A percentile compares a stretch with the other conserved stretches of the same genome.
Conservation (phyloP, 2,113 vertebrate species). For the Rhipidura dahli region DNA sequence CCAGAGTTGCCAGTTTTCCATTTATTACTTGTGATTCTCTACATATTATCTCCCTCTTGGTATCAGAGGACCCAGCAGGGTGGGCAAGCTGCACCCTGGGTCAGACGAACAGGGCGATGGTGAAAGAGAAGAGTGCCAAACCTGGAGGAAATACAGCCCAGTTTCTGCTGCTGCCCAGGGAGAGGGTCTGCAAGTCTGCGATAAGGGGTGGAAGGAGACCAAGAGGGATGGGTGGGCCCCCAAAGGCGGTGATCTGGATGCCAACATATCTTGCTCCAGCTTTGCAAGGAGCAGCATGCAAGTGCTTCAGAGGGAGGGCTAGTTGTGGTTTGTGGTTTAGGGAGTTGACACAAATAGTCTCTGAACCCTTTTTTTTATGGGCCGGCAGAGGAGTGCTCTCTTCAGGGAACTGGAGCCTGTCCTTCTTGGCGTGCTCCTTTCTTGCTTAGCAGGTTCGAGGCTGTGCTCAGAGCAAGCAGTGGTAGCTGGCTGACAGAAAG, state of each 20-base stretch:
- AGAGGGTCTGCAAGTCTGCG: neutral
- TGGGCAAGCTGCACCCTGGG: neutral
- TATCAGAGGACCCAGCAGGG: neutral
- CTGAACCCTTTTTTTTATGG: conserved; percentile 23
- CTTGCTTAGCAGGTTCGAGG: conserved; percentile 4
- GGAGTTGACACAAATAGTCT: conserved; percentile 42
- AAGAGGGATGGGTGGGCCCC: conserved; percentile 44
- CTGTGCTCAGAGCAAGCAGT: neutral
- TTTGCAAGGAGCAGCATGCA: conserved; percentile 25
- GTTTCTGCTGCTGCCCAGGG: conserved; percentile 10
- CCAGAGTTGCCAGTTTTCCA: neutral
- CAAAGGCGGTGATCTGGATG: neutral
- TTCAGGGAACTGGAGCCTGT: neutral
- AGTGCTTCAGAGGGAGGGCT: conserved; percentile 25
- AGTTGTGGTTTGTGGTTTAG: conserved; percentile 50
- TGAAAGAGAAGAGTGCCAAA: neutral
- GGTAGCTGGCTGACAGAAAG: neutral
- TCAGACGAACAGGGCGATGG: neutral
- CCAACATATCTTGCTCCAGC: conserved; percentile 32
- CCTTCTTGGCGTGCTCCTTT: neutral
- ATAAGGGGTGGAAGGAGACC: conserved; percentile 24
- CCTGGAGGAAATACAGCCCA: neutral
- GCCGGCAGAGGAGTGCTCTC: neutral
- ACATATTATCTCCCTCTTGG: neutral
- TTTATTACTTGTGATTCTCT: neutral